Conservation (phyloP, 2,113 vertebrate species). For the Leptocoma aspasia region DNA sequence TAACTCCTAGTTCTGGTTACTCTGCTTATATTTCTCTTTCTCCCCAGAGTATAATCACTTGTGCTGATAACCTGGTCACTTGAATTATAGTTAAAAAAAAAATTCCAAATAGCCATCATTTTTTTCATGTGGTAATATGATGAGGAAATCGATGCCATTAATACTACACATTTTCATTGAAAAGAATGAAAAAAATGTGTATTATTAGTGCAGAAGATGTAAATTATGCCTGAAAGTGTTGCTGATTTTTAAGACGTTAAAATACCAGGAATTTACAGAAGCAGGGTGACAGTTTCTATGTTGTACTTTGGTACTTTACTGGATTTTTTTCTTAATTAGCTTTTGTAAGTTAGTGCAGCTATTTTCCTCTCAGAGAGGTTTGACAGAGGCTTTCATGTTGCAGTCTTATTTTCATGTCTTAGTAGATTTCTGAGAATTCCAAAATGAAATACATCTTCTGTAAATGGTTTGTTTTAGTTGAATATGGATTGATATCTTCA, state of each 20-base stretch:
- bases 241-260: background rate
- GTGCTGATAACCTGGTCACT: background rate
- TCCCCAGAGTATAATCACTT: background rate
- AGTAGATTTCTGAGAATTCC: background rate
- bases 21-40: background rate
- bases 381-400: background rate
- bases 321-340: background rate
- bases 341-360: background rate
- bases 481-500: background rate
- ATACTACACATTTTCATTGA: background rate
- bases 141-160: background rate
- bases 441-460: background rate
- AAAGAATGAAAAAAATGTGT: background rate
- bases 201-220: background rate
- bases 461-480: background rate
- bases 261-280: background rate
- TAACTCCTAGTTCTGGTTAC: background rate
- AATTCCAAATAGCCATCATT: background rate
- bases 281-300: background rate
- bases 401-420: background rate
- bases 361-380: background rate
- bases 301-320: background rate
- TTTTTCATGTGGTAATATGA: background rate
- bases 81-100: background rate
- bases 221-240: background rate